Conservation (phyloP, 2,888 invertebrate genomes). For the Mesochorus sp. region DNA sequence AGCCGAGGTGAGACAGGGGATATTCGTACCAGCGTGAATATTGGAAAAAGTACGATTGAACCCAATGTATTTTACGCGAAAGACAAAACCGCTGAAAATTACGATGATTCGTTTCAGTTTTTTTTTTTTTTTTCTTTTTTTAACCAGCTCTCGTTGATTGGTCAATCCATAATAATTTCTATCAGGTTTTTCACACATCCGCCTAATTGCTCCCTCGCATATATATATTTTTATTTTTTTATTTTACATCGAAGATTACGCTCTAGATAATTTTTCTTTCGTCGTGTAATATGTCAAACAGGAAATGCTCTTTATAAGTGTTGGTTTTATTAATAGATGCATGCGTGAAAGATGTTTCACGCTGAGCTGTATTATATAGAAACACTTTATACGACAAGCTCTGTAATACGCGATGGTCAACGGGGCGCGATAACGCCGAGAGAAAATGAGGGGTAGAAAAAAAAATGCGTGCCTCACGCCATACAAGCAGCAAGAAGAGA, state of each 20-base stretch:
- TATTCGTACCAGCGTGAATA: background rate
- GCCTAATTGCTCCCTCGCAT: background rate
- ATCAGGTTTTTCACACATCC: too few species aligned
- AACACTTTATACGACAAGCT: slow-evolving; percentile 35
- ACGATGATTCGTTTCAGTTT: background rate
- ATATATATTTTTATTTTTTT: slow-evolving; percentile 5
- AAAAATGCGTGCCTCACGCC: slow-evolving; percentile 23
- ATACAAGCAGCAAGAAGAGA: background rate
- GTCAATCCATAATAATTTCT: too few species aligned
- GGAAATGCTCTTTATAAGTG: slow-evolving; percentile 48
- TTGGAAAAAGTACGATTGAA: background rate
- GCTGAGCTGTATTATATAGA: slow-evolving; percentile 10
- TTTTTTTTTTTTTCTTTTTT: too few species aligned
- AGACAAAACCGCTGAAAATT: background rate
- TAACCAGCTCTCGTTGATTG: too few species aligned
- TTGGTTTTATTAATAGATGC: slow-evolving; percentile 75
- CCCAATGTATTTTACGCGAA: background rate
- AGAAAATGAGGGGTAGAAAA: slow-evolving; percentile 57
- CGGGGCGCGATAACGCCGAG: slow-evolving; percentile 69
- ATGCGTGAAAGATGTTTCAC: slow-evolving; percentile 59
- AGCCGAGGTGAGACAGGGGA: slow-evolving; percentile 1
- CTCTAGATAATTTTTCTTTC: slow-evolving; percentile 50
- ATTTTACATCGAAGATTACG: slow-evolving; percentile 33
- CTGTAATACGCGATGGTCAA: slow-evolving; percentile 70
- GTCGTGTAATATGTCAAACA: slow-evolving; percentile 44